phyloP scores from a whole-genome alignment of 2,113 vertebrate genomes.

The Syngnathus typhle region DNA sequence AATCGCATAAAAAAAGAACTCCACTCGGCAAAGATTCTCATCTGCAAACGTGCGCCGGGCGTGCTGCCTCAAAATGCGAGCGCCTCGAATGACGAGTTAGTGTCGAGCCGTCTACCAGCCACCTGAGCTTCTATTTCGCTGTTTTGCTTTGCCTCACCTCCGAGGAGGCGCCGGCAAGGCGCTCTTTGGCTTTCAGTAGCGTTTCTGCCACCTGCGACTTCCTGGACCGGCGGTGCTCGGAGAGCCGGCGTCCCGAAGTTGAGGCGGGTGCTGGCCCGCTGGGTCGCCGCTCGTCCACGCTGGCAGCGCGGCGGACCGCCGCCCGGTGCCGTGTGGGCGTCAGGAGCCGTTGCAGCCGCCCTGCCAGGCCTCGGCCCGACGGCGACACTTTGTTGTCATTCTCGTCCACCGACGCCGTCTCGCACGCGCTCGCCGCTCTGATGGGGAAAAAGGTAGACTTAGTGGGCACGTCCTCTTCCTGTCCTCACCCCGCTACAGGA shows the following conservation, averaged over 20 bases:
- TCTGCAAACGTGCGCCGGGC: too few relatives aligned
- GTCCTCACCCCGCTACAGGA: too few relatives aligned
- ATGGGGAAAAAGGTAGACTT: not conserved
- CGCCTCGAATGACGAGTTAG: too few relatives aligned
- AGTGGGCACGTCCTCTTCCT: too few relatives aligned
- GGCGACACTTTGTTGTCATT: constrained; percentile 66
- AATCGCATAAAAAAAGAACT: too few relatives aligned
- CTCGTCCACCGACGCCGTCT: constrained; percentile 55
- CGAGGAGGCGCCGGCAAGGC: constrained; percentile 81
- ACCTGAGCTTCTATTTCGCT: too few relatives aligned
- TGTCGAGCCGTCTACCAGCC: too few relatives aligned
- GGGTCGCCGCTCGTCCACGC: constrained; percentile 57
- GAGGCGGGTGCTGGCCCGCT: constrained; percentile 25
- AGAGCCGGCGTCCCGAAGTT: constrained; percentile 34
- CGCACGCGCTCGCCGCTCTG: constrained; percentile 31
- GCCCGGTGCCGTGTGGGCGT: constrained; percentile 74
- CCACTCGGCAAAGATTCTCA: too few relatives aligned
- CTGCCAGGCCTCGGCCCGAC: constrained; percentile 71
- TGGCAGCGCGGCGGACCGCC: constrained; percentile 52
- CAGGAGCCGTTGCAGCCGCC: constrained; percentile 84
- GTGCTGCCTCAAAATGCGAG: too few relatives aligned
- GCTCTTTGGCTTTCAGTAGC: constrained; percentile 75
- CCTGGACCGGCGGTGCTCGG: constrained; percentile 68
- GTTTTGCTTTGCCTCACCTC: constrained; percentile 65
- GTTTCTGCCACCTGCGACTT: constrained; percentile 73